Conservation (phyloP, 1,140 invertebrate genomes). For the Brachionus sp. region DNA sequence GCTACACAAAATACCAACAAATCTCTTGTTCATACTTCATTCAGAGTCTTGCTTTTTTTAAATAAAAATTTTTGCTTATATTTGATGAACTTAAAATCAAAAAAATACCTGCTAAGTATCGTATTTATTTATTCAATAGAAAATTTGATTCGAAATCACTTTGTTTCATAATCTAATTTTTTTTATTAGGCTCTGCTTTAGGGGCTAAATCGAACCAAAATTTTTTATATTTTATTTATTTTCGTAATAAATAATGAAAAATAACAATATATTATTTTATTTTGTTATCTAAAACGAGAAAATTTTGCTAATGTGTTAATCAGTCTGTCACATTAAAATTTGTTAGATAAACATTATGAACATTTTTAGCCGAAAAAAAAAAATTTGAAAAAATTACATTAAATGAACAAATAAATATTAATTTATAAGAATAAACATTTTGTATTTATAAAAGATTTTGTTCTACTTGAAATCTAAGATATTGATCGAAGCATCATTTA, state of each 20-base stretch:
- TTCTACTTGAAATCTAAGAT: not conserved
- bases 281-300: not conserved
- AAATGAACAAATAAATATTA: not conserved
- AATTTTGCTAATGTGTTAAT: not conserved
- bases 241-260: not conserved
- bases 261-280: not conserved
- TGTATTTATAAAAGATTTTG: not conserved
- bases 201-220: not conserved
- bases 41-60: not conserved
- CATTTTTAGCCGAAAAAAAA: not conserved
- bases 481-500: not conserved
- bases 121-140: conserved; percentile 22
- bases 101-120: conserved; percentile 31
- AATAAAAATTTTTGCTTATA: not conserved
- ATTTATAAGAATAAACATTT: not conserved
- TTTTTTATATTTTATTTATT: conserved; percentile 25
- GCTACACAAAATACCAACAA: conserved; percentile 9
- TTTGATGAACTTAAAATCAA: not conserved
- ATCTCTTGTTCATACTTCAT: not conserved
- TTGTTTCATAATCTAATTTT: not conserved
- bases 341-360: not conserved
- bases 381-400: not conserved
- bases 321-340: not conserved
- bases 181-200: not conserved
- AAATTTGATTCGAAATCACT: not conserved